A percentile compares a stretch with the other conserved stretches of the same genome.
Evolutionary conservation across 2,797 vertebrate genomes (phyloP).

Genomic region (Sebastes taczanowskii): DNA sequence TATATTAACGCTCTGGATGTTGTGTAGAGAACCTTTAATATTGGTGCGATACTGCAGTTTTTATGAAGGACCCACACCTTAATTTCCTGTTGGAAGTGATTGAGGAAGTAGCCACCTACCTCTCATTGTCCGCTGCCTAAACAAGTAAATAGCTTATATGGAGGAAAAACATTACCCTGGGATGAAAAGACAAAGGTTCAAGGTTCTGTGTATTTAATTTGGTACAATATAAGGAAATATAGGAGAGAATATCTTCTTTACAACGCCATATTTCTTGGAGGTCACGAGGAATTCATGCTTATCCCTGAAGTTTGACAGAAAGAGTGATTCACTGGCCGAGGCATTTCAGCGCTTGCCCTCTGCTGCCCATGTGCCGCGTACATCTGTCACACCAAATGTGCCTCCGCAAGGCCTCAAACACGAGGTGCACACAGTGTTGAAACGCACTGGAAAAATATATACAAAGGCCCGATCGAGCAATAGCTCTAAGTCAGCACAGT

Average conservation of each 20-base stretch:
- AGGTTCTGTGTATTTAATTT: constrained; percentile 13
- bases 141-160: constrained; percentile 74
- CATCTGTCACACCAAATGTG: constrained; percentile 79
- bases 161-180: constrained; percentile 71
- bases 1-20: not conserved
- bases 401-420: constrained; percentile 64
- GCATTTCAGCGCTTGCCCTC: constrained; percentile 58
- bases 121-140: constrained; percentile 78
- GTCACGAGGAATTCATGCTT: constrained; percentile 27
- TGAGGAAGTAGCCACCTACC: constrained; percentile 83
- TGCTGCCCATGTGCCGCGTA: constrained; percentile 61
- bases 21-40: constrained; percentile 17
- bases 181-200: constrained; percentile 36
- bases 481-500: constrained; percentile 80
- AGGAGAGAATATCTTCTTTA: not conserved
- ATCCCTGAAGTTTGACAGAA: constrained; percentile 52
- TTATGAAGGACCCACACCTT: constrained; percentile 72
- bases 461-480: constrained; percentile 75
- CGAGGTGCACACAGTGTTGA: constrained; percentile 68
- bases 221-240: not conserved
- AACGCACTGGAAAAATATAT: constrained; percentile 77
- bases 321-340: constrained; percentile 48
- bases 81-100: constrained; percentile 83
- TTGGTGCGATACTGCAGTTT: constrained; percentile 67
- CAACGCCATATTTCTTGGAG: constrained; percentile 1